Evolutionary conservation across 2,888 invertebrate species (phyloP), one percentile per base, ranked within the genome.

Genomic region (Carcina quercana): DNA sequence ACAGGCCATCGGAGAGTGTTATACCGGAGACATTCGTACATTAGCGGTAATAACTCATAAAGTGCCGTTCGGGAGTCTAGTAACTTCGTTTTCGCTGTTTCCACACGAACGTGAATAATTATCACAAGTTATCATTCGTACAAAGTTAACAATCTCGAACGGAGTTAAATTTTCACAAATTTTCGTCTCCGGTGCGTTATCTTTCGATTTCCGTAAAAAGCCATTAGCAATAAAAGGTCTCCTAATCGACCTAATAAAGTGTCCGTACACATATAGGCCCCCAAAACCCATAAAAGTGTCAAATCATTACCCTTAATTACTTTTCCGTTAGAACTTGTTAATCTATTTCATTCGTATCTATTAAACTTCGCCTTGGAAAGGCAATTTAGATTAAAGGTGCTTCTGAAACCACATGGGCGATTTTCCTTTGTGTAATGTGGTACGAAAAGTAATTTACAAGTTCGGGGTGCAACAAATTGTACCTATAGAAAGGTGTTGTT

Each of bases 241-340:
- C 60, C 62, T 66, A 62, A 68, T 58, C 57, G 51, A 38, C 49
- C 59, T 59, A 70, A 70, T 64, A 67, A 66, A 71, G 54, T 52
- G 51, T 50, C 49, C 56, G 49, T 54, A 63, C 58, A 63, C 59
- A 54, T 47, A 51, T 47, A 38, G 39, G 45, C 45, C 47, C 59
- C 58, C 57, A 55, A 61, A 63, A 43, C 59, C 50, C 56, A 58
- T 65, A 63, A 72, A 71, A 69, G 56, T 69, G 68, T 67, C 64
- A 64, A 75, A 69, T 72, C 67, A 71, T 68, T 71, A 65, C 60
- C 51, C 59, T 47, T 63, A 73, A 73, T 74, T 71, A 63, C 62
- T 59, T 66, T 61, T 53, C 48, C 51, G 48, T 53, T 55, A 46
- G 50, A 50, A 52, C 43, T 53, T 42, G 37, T 38, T 37, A 43